phyloP scores from a whole-genome alignment of 2,113 vertebrate genomes.

The Electrona antarctica region DNA sequence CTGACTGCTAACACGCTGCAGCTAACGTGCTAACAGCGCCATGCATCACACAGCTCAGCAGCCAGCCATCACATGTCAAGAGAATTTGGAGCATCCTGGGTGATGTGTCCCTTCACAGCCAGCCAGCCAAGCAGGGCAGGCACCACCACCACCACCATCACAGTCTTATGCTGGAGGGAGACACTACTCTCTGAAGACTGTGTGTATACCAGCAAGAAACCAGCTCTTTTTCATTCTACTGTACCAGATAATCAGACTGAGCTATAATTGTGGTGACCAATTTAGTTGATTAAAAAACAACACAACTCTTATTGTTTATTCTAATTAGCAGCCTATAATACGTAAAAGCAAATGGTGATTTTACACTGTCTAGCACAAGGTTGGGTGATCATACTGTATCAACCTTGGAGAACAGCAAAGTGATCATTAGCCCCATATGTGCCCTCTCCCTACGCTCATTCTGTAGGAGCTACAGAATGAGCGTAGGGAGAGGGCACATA shows the following conservation, averaged over 20 bases:
- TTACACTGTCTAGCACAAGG: too few relatives aligned
- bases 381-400: too few relatives aligned
- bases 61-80: slow-evolving; percentile 49
- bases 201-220: slow-evolving; percentile 13
- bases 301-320: neutral
- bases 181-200: slow-evolving; percentile 18
- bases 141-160: slow-evolving; percentile 34
- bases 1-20: neutral
- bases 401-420: too few relatives aligned
- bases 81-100: slow-evolving; percentile 49
- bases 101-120: slow-evolving; percentile 54
- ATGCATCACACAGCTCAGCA: slow-evolving; percentile 22
- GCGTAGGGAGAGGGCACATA: too few relatives aligned
- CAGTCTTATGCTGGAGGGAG: slow-evolving; percentile 33
- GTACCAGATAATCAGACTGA: too few relatives aligned
- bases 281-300: neutral
- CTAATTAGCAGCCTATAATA: neutral
- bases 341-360: neutral
- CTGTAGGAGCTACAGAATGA: too few relatives aligned
- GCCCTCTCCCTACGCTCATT: too few relatives aligned
- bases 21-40: slow-evolving; percentile 21
- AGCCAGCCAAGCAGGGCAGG: slow-evolving; percentile 16
- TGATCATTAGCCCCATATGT: too few relatives aligned
- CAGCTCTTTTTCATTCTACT: too few relatives aligned
- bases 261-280: too few relatives aligned